Conservation (phyloP, 2,797 vertebrate genomes). For the Poecilia gillii region DNA sequence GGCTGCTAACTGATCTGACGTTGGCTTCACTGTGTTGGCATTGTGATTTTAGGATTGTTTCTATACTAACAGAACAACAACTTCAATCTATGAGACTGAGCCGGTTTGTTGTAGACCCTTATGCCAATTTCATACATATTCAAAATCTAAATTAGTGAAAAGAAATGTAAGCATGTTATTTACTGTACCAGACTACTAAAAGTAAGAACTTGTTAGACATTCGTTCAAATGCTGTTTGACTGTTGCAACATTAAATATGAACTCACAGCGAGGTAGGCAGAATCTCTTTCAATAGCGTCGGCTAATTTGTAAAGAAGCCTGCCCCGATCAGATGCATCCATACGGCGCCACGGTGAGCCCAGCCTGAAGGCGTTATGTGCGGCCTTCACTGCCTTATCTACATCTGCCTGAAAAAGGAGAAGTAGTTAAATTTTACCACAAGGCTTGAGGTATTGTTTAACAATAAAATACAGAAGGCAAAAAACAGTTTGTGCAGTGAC, state of each 20-base stretch:
- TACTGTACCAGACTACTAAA: background rate
- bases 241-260: background rate
- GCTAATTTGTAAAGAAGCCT: conserved; percentile 87
- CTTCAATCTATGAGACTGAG: background rate
- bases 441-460: background rate
- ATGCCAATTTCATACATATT: background rate
- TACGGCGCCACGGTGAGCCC: conserved; percentile 94
- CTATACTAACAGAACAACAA: background rate
- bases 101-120: background rate
- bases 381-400: conserved; percentile 91
- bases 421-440: background rate
- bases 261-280: conserved; percentile 91
- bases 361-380: conserved; percentile 88
- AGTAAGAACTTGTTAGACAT: background rate
- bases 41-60: background rate
- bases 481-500: background rate
- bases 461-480: background rate
- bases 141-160: background rate
- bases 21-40: background rate
- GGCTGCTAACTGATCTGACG: background rate
- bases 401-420: conserved; percentile 84
- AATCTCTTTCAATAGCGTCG: conserved; percentile 90
- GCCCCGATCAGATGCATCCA: conserved; percentile 91
- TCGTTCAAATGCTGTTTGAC: background rate
- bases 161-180: background rate